A percentile compares a stretch with the other conserved stretches of the same genome.
Evolutionary conservation across 2,113 vertebrate genomes (phyloP).

Genomic region (Chrysemys picta): DNA sequence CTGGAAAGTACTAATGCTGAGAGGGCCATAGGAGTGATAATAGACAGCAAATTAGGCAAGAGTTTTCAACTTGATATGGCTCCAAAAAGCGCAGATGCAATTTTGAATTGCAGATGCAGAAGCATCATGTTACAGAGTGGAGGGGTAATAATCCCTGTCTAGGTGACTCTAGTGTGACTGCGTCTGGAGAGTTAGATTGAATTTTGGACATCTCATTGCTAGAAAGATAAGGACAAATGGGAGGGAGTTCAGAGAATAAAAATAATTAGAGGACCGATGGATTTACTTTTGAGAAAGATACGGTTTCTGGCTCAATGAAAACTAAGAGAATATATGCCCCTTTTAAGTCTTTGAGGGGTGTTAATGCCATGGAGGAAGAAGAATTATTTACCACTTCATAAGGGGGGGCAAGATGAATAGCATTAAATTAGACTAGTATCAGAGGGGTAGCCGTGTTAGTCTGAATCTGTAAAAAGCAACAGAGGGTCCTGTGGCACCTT

Average conservation of each 20-base stretch:
- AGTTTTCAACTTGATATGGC: not conserved
- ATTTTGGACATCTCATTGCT: not conserved
- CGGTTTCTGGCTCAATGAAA: not conserved
- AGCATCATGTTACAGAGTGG: not conserved
- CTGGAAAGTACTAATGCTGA: not conserved
- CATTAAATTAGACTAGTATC: slow-evolving; percentile 31
- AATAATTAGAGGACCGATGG: not conserved
- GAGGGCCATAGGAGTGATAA: not conserved
- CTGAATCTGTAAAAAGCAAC: too few species aligned
- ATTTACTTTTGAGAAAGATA: not conserved
- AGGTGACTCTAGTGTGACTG: not conserved
- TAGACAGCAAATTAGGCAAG: not conserved
- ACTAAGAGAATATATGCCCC: not conserved
- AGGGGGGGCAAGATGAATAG: not conserved
- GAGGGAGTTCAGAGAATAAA: not conserved
- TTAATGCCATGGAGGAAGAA: not conserved
- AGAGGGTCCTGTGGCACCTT: too few species aligned
- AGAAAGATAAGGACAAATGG: not conserved
- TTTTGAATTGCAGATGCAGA: not conserved
- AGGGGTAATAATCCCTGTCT: not conserved
- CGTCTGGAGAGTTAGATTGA: not conserved
- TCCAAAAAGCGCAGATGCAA: not conserved
- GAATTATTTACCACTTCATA: slow-evolving; percentile 24
- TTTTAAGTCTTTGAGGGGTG: not conserved
- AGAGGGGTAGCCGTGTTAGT: too few species aligned